Percentiles rank a stretch among this genome's conserved stretches.
Evolutionary conservation across 1,140 invertebrate species (phyloP).

Genomic region (Drosophila arawakana): DNA sequence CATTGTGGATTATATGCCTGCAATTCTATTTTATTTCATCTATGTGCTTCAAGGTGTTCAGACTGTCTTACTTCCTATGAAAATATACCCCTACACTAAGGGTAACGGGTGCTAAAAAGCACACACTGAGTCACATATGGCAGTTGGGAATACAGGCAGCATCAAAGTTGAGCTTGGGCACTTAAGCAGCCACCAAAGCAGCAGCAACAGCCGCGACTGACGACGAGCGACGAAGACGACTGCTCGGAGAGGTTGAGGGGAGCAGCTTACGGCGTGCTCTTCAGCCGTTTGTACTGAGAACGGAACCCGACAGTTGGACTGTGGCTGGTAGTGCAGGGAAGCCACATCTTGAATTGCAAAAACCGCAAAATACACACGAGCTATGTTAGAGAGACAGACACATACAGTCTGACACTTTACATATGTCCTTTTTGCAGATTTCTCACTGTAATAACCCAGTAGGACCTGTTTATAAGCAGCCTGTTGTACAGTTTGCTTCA

Average conservation of each 20-base stretch:
- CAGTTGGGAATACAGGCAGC: slow-evolving; percentile 43
- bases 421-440: slow-evolving; percentile 70
- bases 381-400: slow-evolving; percentile 26
- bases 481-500: not conserved
- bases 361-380: slow-evolving; percentile 62
- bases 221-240: not conserved
- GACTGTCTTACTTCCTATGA: too few relatives aligned
- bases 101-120: not conserved
- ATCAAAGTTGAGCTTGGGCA: slow-evolving; percentile 50
- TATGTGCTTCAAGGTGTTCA: too few relatives aligned
- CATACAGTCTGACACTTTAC: slow-evolving; percentile 63
- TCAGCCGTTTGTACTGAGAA: not conserved
- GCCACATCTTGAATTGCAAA: slow-evolving; percentile 71
- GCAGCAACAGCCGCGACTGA: slow-evolving; percentile 42
- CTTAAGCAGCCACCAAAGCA: slow-evolving; percentile 56
- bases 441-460: slow-evolving; percentile 15
- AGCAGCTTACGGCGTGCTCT: slow-evolving; percentile 8
- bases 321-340: slow-evolving; percentile 15
- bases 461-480: not conserved
- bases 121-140: slow-evolving; percentile 14
- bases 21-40: too few relatives aligned
- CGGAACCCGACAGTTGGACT: not conserved
- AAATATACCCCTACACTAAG: too few relatives aligned
- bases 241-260: not conserved
- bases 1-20: too few relatives aligned